Percentiles rank a stretch among this genome's conserved stretches.
phyloP scores from a whole-genome alignment of 2,888 invertebrate genomes.

The Tolmerus cingulatus region DNA sequence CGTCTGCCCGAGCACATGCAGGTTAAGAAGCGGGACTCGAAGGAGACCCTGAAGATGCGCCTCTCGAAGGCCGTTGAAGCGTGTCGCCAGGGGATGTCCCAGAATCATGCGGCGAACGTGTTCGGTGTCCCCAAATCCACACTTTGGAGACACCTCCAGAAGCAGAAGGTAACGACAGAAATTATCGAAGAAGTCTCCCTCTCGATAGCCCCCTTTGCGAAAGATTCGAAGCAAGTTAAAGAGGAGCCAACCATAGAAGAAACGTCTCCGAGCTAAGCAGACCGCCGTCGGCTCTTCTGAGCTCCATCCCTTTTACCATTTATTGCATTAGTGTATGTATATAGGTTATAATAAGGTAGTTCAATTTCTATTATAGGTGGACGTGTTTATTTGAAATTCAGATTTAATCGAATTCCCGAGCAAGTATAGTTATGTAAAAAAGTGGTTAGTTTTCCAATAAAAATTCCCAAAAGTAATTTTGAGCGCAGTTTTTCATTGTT shows the following conservation, averaged over 20 bases:
- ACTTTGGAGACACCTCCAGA: conserved; percentile 61
- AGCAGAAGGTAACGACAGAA: conserved; percentile 43
- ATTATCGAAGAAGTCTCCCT: conserved; percentile 8
- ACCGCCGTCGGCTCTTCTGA: not conserved
- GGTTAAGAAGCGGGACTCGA: conserved; percentile 58
- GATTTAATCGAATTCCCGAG: not conserved
- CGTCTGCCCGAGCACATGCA: conserved; percentile 59
- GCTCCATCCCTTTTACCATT: not conserved
- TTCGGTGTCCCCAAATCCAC: conserved; percentile 63
- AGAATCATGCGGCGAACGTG: conserved; percentile 62
- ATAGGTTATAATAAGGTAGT: not conserved
- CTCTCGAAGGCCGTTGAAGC: conserved; percentile 60
- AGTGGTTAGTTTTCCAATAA: not conserved
- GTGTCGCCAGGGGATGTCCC: conserved; percentile 61
- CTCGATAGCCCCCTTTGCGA: not conserved
- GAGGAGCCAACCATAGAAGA: not conserved
- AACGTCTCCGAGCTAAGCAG: not conserved
- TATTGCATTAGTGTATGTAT: not conserved
- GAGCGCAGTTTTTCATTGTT: not conserved
- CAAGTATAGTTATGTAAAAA: not conserved
- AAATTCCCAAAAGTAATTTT: not conserved
- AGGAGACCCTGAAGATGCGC: conserved; percentile 59
- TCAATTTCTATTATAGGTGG: not conserved
- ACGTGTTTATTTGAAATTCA: not conserved
- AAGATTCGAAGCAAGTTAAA: not conserved